phyloP scores from a whole-genome alignment of 2,888 invertebrate genomes.

The Smittia aterrima region DNA sequence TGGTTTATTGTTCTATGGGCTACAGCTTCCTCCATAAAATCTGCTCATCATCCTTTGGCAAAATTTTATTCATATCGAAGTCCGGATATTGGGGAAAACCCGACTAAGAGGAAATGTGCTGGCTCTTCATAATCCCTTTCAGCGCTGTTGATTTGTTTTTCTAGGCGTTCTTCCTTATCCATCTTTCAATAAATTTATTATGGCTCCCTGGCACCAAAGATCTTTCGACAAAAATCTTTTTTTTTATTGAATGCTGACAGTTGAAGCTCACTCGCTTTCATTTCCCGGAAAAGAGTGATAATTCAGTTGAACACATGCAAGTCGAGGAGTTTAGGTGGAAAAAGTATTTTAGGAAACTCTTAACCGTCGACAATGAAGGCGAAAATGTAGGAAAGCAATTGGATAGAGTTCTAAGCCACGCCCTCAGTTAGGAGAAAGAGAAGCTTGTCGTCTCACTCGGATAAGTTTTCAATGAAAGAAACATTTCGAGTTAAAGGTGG shows the following conservation, averaged over 20 bases:
- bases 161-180: constrained; percentile 5
- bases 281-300: constrained; percentile 32
- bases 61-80: background rate
- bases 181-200: constrained; percentile 36
- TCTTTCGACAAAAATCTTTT: background rate
- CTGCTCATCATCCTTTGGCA: background rate
- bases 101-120: constrained; percentile 24
- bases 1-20: constrained; percentile 13
- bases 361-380: background rate
- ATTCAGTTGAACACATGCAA: constrained; percentile 23
- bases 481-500: background rate
- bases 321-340: background rate
- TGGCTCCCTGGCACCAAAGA: background rate
- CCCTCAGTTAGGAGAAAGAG: background rate
- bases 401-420: background rate
- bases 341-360: background rate
- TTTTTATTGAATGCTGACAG: background rate
- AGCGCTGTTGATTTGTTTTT: background rate
- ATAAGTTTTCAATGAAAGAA: background rate
- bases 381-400: background rate
- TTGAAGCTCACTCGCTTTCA: background rate
- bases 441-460: background rate
- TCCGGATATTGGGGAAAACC: constrained; percentile 37
- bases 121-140: constrained; percentile 17
- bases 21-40: constrained; percentile 10